phyloP scores from a whole-genome alignment of 2,888 invertebrate species.

The Loripinus fragilis region DNA sequence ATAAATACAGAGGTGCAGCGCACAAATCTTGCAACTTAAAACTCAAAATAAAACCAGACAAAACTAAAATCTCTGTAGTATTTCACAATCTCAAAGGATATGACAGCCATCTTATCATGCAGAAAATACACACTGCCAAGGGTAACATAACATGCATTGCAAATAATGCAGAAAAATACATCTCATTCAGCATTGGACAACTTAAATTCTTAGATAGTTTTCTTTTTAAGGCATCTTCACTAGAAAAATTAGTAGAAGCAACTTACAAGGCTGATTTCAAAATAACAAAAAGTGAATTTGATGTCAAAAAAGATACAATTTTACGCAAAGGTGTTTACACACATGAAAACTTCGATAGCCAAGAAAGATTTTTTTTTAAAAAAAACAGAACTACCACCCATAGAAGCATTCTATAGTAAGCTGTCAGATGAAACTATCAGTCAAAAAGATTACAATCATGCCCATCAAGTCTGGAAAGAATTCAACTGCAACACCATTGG shows the following conservation, averaged over 20 bases:
- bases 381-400: background rate
- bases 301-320: too few relatives aligned
- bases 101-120: slow-evolving; percentile 39
- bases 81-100: too few relatives aligned
- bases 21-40: slow-evolving; percentile 25
- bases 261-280: background rate
- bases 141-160: slow-evolving; percentile 11
- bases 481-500: slow-evolving; percentile 63
- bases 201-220: slow-evolving; percentile 41
- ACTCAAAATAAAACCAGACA: too few relatives aligned
- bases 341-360: background rate
- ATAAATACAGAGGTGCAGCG: slow-evolving; percentile 31
- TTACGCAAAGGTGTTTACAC: slow-evolving; percentile 3
- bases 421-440: background rate
- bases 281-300: background rate
- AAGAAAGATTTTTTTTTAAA: background rate
- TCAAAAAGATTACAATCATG: background rate
- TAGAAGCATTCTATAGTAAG: background rate
- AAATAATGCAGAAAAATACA: slow-evolving; percentile 28
- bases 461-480: slow-evolving; percentile 43
- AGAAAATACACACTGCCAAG: slow-evolving; percentile 13
- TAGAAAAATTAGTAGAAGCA: slow-evolving; percentile 20
- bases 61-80: too few relatives aligned
- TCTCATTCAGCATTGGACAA: slow-evolving; percentile 28
- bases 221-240: slow-evolving; percentile 30